phyloP scores from a whole-genome alignment of 1,140 invertebrate species.

The Aplysia californica region DNA sequence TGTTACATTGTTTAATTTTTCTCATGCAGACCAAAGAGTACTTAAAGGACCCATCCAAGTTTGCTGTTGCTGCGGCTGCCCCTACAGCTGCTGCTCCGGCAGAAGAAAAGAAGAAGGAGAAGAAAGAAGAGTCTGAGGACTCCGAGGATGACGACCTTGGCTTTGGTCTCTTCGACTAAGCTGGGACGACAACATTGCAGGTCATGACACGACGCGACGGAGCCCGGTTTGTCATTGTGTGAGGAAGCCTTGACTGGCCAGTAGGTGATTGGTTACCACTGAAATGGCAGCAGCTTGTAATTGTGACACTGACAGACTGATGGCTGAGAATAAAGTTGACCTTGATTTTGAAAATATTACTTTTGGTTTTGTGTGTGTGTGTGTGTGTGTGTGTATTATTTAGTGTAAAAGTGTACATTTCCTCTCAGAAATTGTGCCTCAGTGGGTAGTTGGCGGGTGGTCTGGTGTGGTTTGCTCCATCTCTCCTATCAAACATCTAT shows the following conservation, averaged over 20 bases:
- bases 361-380: too few relatives aligned
- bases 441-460: too few relatives aligned
- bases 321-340: too few relatives aligned
- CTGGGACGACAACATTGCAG: neutral
- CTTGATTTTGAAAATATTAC: too few relatives aligned
- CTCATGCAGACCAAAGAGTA: slow-evolving; percentile 67
- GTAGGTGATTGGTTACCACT: neutral
- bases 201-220: neutral
- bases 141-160: slow-evolving; percentile 96
- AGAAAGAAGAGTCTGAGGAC: slow-evolving; percentile 79
- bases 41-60: slow-evolving; percentile 91
- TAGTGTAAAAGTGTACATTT: too few relatives aligned
- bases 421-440: too few relatives aligned
- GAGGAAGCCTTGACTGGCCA: neutral
- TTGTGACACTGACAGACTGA: too few relatives aligned
- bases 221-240: neutral
- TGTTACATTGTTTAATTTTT: neutral
- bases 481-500: too few relatives aligned
- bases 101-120: slow-evolving; percentile 73
- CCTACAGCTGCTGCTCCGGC: slow-evolving; percentile 71
- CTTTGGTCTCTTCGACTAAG: slow-evolving; percentile 71
- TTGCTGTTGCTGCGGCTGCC: slow-evolving; percentile 75
- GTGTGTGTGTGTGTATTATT: too few relatives aligned
- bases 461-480: too few relatives aligned
- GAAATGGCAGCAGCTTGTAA: neutral